Evolutionary conservation across 2,113 vertebrate species (phyloP), one percentile per base, ranked within the genome.

Genomic region (Ctenomys sociabilis): DNA sequence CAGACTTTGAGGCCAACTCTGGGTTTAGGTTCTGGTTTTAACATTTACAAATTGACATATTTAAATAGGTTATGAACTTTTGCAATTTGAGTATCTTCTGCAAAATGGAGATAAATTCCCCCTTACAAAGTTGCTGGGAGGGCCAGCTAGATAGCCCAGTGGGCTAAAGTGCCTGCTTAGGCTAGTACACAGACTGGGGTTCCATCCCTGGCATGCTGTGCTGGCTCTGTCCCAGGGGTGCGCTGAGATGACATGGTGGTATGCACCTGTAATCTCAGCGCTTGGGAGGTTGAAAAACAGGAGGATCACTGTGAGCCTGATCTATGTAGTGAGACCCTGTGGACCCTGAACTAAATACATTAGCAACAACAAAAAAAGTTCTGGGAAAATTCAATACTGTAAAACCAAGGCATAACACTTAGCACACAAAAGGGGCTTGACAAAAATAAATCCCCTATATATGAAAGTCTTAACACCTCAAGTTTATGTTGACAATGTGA

Each of bases 11-110:
- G 45, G 64, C 88, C 72, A 83, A 2, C 70, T 91, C 13, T 61
- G 80, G 37, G 7, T 96, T 88, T 32, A 78, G n/a, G 26, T 83
- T 85, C 72, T 91, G 32, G 0, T 85, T 96, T 80, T 91, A 73
- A 85, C 14, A 66, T 85, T 81, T 81, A 70, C 37, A 43, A 26
- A 61, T 5, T 57, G 16, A 54, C 4, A 80, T 80, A 35, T 94
- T 82, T 73, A 57, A 89, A 35, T 54, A 73, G 19, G 22, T 85
- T 93, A 32, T 7, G 64, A 64, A 54, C 11, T 52, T 90, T 82
- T 92, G 61, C 78, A 72, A 93, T 70, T 66, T 22, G 43, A 84
- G 61, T 95, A 94, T 80, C 32, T 96, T 87, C 24, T 86, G 19
- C 93, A 91, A 90, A 94, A 43, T 75, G 73, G 77, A 84, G 72